Evolutionary conservation across 2,888 invertebrate genomes (phyloP).

Genomic region (Epistrophe eligans): DNA sequence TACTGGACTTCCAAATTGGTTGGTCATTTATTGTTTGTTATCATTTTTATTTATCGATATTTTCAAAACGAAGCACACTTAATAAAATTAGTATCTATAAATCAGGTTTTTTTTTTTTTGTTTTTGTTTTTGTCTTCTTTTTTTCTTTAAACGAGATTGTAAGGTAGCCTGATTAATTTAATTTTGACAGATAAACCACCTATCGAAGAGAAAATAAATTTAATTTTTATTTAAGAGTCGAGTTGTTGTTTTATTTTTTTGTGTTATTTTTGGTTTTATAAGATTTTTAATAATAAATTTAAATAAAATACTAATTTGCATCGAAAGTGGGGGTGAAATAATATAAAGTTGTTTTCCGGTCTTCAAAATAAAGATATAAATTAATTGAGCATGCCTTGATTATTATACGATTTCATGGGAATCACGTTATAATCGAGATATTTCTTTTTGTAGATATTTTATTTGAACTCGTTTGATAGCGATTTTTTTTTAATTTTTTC

Average conservation of each 20-base stretch:
- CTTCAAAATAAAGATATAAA: background rate
- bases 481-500: background rate
- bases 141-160: constrained; percentile 33
- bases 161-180: constrained; percentile 27
- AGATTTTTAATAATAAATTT: background rate
- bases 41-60: constrained; percentile 64
- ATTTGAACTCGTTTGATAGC: background rate
- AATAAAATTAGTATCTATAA: constrained; percentile 33
- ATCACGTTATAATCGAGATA: background rate
- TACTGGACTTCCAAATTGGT: constrained; percentile 26
- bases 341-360: constrained; percentile 8
- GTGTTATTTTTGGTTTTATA: too few species aligned
- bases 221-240: background rate
- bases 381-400: background rate
- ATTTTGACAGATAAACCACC: constrained; percentile 45
- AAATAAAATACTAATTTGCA: constrained; percentile 27
- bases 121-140: background rate
- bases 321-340: constrained; percentile 15
- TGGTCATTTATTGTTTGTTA: constrained; percentile 47
- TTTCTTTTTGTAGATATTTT: background rate
- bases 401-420: constrained; percentile 12
- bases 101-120: constrained; percentile 23
- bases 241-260: background rate
- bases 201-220: constrained; percentile 24
- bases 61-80: constrained; percentile 47